Evolutionary conservation across 2,113 vertebrate genomes (phyloP).

Genomic region (Alces alces): DNA sequence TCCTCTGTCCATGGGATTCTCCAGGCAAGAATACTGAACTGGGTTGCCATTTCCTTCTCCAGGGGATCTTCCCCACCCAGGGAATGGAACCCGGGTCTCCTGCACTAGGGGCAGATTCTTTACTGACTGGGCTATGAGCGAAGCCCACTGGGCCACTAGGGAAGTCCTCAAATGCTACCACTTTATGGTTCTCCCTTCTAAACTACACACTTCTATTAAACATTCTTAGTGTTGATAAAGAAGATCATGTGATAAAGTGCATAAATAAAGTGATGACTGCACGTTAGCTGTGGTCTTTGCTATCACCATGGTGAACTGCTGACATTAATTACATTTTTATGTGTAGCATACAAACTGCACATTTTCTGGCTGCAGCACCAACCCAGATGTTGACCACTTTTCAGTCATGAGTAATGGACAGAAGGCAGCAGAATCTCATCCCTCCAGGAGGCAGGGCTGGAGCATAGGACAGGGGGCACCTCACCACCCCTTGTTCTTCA

Average conservation of each 20-base stretch:
- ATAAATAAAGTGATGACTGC: not conserved
- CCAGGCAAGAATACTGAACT: not conserved
- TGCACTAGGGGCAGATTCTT: not conserved
- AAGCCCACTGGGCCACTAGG: not conserved
- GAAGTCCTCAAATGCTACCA: not conserved
- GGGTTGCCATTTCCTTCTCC: not conserved
- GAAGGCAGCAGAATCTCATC: not conserved
- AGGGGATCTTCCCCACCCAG: not conserved
- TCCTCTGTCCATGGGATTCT: not conserved
- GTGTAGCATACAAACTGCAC: not conserved
- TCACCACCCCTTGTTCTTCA: not conserved
- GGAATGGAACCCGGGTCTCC: accelerated
- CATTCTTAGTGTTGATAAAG: not conserved
- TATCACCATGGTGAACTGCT: not conserved
- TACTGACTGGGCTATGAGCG: not conserved
- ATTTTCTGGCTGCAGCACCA: not conserved
- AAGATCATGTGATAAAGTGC: not conserved
- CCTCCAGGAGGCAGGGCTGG: not conserved
- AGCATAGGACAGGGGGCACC: not conserved
- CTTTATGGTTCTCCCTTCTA: not conserved
- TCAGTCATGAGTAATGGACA: not conserved
- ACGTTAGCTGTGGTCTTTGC: not conserved
- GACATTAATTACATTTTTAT: not conserved
- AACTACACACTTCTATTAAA: not conserved
- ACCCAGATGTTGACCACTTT: not conserved